Evolutionary conservation across 2,113 vertebrate species (phyloP), one percentile per base, ranked within the genome.

Genomic region (Hemicordylus capensis): DNA sequence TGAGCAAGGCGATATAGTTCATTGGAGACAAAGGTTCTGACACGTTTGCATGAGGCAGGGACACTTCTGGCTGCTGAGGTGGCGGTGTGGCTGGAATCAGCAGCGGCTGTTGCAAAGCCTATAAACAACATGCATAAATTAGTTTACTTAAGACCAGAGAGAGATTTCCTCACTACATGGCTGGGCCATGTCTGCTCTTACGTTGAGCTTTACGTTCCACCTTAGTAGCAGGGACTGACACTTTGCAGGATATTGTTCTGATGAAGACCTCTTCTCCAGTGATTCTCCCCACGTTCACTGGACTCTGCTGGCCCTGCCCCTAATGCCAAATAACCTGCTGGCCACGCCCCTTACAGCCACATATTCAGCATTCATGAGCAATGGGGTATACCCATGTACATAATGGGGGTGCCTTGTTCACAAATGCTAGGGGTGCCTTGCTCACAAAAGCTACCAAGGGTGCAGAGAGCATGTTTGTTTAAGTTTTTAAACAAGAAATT

Each of bases 1-100:
- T 93, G 22, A 96, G 9, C 5, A 7, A 14, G 73, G 92, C 88
- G 74, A 96, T 4, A 37, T 87, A 95, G 83, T 96, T 75, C 0
- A 20, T 0, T 6, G 1, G 0, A 69, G 24, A 6, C 8, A 20
- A 0, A 0, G 3, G 10, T 22, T 15, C 7, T 24, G 0, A 0
- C 39, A 2, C 0, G 37, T 31, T 2, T 22, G 3, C 1, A 44
- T 26, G 17, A 17, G 3, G 10, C 19, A 4, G 3, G 11, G 44
- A 39, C 19, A 22, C 28, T 11, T 70, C 42, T 42, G 0, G 1
- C 64, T 1, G n/a, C 80, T 1, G 4, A 34, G 34, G 22, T 0
- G 0, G 0, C 82, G 44, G 14, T 4, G 81, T 15, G 6, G 26
- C 1, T 1, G 17, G 34, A 1, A 37, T 4, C 4, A 28, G 42